Evolutionary conservation across 2,797 vertebrate species (phyloP).

Genomic region (Aselliscus stoliczkanus): DNA sequence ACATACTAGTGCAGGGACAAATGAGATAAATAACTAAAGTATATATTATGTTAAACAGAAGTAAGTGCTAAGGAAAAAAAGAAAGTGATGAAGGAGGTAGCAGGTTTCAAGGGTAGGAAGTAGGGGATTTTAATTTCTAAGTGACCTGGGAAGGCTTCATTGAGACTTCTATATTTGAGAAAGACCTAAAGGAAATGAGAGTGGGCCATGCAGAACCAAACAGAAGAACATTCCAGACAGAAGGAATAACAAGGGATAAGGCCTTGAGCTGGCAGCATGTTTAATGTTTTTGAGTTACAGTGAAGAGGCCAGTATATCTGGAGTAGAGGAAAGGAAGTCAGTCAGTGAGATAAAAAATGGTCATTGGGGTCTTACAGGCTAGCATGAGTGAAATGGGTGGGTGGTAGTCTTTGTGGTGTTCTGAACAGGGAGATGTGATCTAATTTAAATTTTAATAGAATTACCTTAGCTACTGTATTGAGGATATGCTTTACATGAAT

Average conservation of each 20-base stretch:
- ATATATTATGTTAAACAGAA: background rate
- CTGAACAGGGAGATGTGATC: background rate
- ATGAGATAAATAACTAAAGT: background rate
- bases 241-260: background rate
- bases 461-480: background rate
- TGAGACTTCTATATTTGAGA: background rate
- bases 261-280: background rate
- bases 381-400: background rate
- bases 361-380: background rate
- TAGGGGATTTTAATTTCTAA: background rate
- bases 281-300: background rate
- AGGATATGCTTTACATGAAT: background rate
- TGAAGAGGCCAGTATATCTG: background rate
- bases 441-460: slow-evolving; percentile 12
- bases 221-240: background rate
- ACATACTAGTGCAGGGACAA: background rate
- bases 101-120: background rate
- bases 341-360: background rate
- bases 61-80: background rate
- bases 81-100: background rate
- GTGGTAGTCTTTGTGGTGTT: background rate
- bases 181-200: background rate
- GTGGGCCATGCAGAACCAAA: background rate
- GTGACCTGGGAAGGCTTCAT: background rate
- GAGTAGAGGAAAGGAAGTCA: background rate